A percentile compares a stretch with the other conserved stretches of the same genome.
Evolutionary conservation across 2,797 vertebrate genomes (phyloP).

Genomic region (Thunnus albacares): DNA sequence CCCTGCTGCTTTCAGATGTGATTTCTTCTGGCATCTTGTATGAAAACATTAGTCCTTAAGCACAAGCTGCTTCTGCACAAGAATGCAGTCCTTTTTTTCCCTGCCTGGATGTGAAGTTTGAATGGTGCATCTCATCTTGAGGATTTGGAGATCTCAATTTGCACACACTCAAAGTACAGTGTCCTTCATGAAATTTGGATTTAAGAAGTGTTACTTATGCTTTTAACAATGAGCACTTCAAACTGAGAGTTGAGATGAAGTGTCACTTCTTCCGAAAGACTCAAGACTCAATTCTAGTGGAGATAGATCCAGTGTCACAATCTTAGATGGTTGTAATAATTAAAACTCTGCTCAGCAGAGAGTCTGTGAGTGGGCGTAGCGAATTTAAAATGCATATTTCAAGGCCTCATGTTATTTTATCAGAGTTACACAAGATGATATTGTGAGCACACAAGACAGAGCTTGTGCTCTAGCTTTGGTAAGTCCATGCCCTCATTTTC

Average conservation of each 20-base stretch:
- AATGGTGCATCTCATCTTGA: conserved; percentile 13
- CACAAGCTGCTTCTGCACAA: conserved; percentile 11
- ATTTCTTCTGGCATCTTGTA: conserved; percentile 57
- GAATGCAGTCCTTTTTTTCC: conserved; percentile 17
- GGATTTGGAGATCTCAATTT: not conserved
- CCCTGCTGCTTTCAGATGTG: conserved; percentile 45
- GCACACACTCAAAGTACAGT: not conserved
- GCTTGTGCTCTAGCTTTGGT: conserved; percentile 18
- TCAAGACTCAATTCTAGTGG: not conserved
- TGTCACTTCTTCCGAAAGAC: not conserved
- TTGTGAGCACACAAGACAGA: conserved; percentile 21
- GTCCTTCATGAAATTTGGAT: not conserved
- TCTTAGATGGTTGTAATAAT: conserved; percentile 16
- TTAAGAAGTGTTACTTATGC: not conserved
- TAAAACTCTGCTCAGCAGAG: not conserved
- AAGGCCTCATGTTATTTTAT: conserved; percentile 15
- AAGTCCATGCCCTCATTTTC: conserved; percentile 48
- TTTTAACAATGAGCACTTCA: not conserved
- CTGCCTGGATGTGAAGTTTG: conserved; percentile 5
- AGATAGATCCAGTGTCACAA: not conserved
- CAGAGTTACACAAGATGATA: conserved; percentile 16
- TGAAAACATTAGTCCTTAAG: conserved; percentile 49
- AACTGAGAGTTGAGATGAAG: not conserved
- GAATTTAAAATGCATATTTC: conserved; percentile 39
- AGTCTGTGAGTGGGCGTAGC: conserved; percentile 20